phyloP scores from a whole-genome alignment of 2,113 vertebrate species.

The Psittacula cyanocephala region DNA sequence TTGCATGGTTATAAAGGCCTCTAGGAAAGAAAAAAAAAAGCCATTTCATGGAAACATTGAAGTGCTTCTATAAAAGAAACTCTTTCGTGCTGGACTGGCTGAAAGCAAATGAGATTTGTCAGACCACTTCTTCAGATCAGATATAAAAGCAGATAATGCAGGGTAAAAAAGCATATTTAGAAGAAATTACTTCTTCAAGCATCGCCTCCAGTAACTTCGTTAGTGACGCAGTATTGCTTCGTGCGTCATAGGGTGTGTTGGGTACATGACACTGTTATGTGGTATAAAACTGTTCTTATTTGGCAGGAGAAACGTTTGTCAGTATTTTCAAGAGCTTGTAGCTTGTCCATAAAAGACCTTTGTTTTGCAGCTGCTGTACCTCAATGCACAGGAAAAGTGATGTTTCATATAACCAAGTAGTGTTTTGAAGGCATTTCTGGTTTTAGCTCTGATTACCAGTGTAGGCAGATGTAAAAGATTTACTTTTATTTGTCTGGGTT shows the following conservation, averaged over 20 bases:
- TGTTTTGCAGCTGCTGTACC: not conserved
- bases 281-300: not conserved
- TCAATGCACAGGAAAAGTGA: not conserved
- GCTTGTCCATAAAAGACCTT: not conserved
- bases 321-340: not conserved
- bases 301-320: not conserved
- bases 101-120: not conserved
- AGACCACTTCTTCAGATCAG: not conserved
- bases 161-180: not conserved
- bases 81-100: not conserved
- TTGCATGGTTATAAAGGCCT: not conserved
- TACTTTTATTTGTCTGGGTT: not conserved
- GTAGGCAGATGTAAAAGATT: not conserved
- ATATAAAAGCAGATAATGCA: not conserved
- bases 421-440: not conserved
- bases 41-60: not conserved
- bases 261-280: not conserved
- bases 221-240: not conserved
- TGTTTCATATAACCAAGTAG: not conserved
- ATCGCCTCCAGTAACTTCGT: not conserved
- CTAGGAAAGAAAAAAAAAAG: not conserved
- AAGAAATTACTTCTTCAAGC: not conserved
- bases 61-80: not conserved
- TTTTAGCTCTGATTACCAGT: not conserved
- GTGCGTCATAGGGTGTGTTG: conserved; percentile 40